Conservation (phyloP, 2,797 vertebrate genomes). For the Pelobates cultripes region DNA sequence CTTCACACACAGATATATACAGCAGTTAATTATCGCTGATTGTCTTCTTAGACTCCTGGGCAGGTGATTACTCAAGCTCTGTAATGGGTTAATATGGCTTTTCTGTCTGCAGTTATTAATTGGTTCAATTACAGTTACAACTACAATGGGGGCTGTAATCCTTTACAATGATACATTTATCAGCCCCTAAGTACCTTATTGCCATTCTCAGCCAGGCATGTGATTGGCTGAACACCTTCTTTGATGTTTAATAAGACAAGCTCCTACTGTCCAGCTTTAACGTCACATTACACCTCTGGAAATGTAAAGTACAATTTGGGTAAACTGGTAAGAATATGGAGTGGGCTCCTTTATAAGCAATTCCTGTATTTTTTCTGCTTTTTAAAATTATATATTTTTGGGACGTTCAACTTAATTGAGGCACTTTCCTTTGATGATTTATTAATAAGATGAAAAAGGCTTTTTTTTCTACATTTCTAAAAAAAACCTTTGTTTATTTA, state of each 20-base stretch:
- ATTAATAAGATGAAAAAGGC: slow-evolving; percentile 11
- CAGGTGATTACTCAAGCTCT: not conserved
- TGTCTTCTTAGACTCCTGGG: not conserved
- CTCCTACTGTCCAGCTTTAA: no score
- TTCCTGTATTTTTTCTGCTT: not conserved
- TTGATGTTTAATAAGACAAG: not conserved
- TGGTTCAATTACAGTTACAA: not conserved
- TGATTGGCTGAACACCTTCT: not conserved
- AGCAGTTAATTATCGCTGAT: not conserved
- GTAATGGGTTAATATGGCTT: slow-evolving; percentile 3
- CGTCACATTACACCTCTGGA: not conserved
- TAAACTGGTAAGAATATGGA: not conserved
- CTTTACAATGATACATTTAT: not conserved
- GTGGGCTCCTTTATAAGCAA: not conserved
- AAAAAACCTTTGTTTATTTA: no score
- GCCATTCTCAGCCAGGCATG: not conserved
- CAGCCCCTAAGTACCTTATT: slow-evolving; percentile 1
- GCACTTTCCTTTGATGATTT: slow-evolving; percentile 25
- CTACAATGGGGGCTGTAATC: not conserved
- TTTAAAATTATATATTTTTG: not conserved
- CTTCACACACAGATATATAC: not conserved
- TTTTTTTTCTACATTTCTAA: no score
- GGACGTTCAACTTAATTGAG: not conserved
- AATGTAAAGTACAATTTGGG: not conserved
- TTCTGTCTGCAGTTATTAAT: not conserved